A percentile compares a stretch with the other conserved stretches of the same genome.
Conservation (phyloP, 2,797 vertebrate species). For the Onychomys torridus region DNA sequence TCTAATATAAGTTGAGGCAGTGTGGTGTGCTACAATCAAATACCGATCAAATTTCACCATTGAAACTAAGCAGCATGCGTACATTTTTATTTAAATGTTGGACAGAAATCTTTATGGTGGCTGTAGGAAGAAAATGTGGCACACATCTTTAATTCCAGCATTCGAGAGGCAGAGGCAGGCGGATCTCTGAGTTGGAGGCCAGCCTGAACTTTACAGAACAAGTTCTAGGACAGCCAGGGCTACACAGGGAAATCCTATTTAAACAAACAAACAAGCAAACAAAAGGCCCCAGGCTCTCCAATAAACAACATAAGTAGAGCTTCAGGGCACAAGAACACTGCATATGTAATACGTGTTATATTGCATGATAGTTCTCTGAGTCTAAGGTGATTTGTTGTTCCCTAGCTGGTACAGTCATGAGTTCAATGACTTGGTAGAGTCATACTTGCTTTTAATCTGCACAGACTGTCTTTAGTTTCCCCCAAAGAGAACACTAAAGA, state of each 20-base stretch:
- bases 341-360: accelerated
- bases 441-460: not conserved
- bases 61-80: not conserved
- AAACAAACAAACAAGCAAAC: not conserved
- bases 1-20: not conserved
- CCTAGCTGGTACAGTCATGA: not conserved
- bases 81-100: not conserved
- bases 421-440: not conserved
- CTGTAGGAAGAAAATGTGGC: not conserved
- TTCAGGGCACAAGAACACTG: too few species aligned
- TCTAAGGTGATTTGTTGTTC: not conserved
- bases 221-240: not conserved
- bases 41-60: not conserved
- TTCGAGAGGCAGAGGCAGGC: not conserved
- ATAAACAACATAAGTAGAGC: not conserved
- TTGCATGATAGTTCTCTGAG: not conserved
- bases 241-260: not conserved
- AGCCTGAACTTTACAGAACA: not conserved
- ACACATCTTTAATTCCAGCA: too few species aligned
- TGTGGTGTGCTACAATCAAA: not conserved
- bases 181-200: not conserved
- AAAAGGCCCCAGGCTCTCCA: not conserved
- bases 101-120: not conserved
- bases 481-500: not conserved
- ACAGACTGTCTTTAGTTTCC: not conserved